Conservation (phyloP, 2,797 vertebrate species). For the Chelon labrosus region DNA sequence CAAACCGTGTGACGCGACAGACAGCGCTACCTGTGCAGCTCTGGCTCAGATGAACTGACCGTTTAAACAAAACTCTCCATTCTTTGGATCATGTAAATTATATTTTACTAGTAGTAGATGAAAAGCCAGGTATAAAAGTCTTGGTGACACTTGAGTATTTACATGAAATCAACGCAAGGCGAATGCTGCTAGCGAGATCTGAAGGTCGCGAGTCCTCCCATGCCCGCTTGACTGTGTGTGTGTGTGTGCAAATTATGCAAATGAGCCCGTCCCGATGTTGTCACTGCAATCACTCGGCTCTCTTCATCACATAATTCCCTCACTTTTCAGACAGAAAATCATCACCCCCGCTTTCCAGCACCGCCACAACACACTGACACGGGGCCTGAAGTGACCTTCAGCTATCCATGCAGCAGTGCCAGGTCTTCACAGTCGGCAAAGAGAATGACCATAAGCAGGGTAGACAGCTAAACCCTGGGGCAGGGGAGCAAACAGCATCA, state of each 20-base stretch:
- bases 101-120: background rate
- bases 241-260: conserved; percentile 23
- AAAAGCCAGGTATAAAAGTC: background rate
- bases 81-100: background rate
- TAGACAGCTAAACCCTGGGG: conserved; percentile 69
- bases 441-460: conserved; percentile 68
- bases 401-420: conserved; percentile 31
- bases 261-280: conserved; percentile 37
- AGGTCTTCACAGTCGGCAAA: conserved; percentile 54
- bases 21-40: background rate
- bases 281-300: conserved; percentile 41
- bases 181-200: conserved; percentile 4
- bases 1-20: background rate
- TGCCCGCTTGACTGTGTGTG: conserved; percentile 3
- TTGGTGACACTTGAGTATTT: background rate
- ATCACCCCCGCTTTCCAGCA: conserved; percentile 3
- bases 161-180: background rate
- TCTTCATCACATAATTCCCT: conserved; percentile 13
- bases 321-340: conserved; percentile 10
- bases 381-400: conserved; percentile 62
- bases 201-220: conserved; percentile 14
- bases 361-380: conserved; percentile 1
- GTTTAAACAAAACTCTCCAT: background rate
- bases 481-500: conserved; percentile 43
- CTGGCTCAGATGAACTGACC: background rate